phyloP scores from a whole-genome alignment of 2,888 invertebrate species.

The Phortica okadai region DNA sequence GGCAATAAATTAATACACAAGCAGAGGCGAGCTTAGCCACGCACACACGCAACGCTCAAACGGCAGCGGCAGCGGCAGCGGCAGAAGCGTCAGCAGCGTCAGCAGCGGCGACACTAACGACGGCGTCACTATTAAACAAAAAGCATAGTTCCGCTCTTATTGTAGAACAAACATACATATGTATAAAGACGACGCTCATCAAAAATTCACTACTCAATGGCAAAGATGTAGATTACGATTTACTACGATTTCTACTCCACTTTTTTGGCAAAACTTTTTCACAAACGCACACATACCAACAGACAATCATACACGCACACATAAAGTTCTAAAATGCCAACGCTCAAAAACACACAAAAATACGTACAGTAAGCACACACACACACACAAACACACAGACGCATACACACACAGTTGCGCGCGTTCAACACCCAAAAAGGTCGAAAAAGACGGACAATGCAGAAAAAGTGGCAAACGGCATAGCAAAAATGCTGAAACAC shows the following conservation, averaged over 20 bases:
- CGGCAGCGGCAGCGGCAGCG: neutral
- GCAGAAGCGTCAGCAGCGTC: neutral
- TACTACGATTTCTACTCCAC: conserved; percentile 19
- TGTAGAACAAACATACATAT: too few relatives aligned
- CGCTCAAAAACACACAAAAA: neutral
- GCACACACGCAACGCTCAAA: neutral
- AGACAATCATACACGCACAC: conserved; percentile 29
- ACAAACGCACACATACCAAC: conserved; percentile 29
- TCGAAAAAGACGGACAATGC: conserved; percentile 53
- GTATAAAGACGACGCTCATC: neutral
- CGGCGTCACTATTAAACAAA: neutral
- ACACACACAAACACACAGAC: conserved; percentile 33
- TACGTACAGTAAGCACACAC: conserved; percentile 25
- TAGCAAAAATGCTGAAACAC: conserved; percentile 31
- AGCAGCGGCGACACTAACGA: neutral
- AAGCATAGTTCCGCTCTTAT: too few relatives aligned
- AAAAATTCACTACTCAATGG: too few relatives aligned
- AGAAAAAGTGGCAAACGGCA: conserved; percentile 36
- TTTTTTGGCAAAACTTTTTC: conserved; percentile 19
- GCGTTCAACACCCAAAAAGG: conserved; percentile 70
- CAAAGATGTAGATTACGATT: neutral
- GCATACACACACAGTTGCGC: conserved; percentile 50
- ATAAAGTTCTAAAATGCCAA: neutral
- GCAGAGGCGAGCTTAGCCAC: conserved; percentile 39
- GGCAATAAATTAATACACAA: conserved; percentile 68